Percentiles rank a stretch among this genome's conserved stretches.
These are phyloP conservation scores for Trichosurus vulpecula DNA, from an alignment of 2,797 vertebrate genomes.

Conservation along the genomic window DNA sequence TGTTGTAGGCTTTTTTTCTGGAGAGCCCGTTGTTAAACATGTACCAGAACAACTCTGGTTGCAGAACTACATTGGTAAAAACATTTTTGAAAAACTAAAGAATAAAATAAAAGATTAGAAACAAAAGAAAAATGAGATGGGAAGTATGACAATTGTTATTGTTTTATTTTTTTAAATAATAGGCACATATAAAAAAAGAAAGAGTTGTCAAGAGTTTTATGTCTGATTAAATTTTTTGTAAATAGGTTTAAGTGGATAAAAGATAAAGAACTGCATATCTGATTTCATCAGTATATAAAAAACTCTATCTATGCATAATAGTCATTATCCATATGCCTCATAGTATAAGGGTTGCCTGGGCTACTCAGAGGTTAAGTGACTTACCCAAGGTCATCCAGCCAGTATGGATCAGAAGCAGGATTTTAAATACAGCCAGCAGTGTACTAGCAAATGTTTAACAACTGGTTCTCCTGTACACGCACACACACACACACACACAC, in stretches of 20 bases:
- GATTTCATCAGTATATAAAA: not conserved
- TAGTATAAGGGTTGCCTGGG: not conserved
- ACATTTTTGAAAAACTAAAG: too few relatives aligned
- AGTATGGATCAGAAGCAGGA: not conserved
- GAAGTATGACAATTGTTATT: not conserved
- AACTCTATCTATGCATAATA: not conserved
- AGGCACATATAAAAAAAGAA: not conserved
- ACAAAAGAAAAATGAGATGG: not conserved
- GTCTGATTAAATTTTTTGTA: not conserved
- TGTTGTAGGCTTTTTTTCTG: not conserved
- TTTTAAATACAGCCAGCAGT: not conserved
- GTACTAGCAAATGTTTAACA: not conserved
- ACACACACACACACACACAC: too few relatives aligned
- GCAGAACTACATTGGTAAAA: not conserved
- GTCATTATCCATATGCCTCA: not conserved
- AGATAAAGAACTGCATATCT: not conserved
- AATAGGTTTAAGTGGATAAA: not conserved
- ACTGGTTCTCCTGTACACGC: not conserved
- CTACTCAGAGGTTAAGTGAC: not conserved
- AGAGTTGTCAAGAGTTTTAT: not conserved
- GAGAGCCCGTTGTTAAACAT: not conserved
- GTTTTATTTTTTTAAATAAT: not conserved
- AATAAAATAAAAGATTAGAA: not conserved
- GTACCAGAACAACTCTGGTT: not conserved
- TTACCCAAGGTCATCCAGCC: not conserved